A percentile compares a stretch with the other conserved stretches of the same genome.
Evolutionary conservation across 92 coral and sea anemone genomes (phyloP).

Genomic region (Zoanthus sansibaricus): DNA sequence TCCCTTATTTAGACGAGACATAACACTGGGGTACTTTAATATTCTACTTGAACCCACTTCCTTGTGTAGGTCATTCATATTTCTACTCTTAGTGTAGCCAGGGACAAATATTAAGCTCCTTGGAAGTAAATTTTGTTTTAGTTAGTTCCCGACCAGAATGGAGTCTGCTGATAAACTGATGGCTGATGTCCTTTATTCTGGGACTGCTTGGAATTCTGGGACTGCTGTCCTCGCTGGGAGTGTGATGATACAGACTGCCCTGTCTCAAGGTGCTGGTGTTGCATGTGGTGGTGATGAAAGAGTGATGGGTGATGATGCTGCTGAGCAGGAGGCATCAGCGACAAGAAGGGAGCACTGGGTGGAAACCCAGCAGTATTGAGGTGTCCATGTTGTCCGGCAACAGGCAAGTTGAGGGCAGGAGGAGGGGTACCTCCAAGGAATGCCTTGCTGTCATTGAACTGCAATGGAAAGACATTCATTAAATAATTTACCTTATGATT

Average conservation of each 20-base stretch:
- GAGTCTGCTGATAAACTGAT: conserved; percentile 72
- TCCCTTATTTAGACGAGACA: conserved; percentile 22
- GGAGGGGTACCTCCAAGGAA: conserved; percentile 93
- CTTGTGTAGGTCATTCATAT: background rate
- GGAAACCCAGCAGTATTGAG: conserved; percentile 68
- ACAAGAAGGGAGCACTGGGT: conserved; percentile 82
- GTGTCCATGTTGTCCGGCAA: conserved; percentile 88
- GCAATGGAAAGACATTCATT: background rate
- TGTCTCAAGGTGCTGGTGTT: conserved; percentile 83
- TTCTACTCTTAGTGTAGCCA: conserved; percentile 10
- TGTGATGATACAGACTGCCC: conserved; percentile 78
- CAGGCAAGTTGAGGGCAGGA: conserved; percentile 82
- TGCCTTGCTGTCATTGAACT: conserved; percentile 83
- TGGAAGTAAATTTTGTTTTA: conserved; percentile 22
- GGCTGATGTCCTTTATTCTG: conserved; percentile 90
- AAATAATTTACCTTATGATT: no score
- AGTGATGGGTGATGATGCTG: conserved; percentile 86
- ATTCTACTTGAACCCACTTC: conserved; percentile 30
- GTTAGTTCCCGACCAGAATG: conserved; percentile 85
- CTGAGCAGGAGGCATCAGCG: conserved; percentile 82
- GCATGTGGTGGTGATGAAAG: conserved; percentile 82
- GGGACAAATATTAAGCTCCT: conserved; percentile 3
- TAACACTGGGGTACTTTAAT: conserved; percentile 24
- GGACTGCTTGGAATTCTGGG: conserved; percentile 76
- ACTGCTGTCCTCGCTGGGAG: conserved; percentile 79